phyloP scores from a whole-genome alignment of 30 jellyfish, hydroid and myxozoan species.

The Morbakka virulenta region DNA sequence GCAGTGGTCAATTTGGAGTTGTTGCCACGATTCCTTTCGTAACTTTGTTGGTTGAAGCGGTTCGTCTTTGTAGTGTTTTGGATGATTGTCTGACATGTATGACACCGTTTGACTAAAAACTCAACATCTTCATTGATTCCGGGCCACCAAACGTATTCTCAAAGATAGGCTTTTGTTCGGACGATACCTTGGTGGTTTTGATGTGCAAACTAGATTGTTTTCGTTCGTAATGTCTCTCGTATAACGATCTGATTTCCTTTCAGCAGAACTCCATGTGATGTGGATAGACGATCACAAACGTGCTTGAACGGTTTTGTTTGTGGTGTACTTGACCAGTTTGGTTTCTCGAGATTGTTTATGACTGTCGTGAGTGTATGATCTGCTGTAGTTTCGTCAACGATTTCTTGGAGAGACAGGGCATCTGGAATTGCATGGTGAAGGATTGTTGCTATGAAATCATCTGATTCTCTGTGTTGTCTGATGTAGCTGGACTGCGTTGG shows the following conservation, averaged over 20 bases:
- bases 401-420: slow-evolving; percentile 12
- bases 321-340: slow-evolving; percentile 11
- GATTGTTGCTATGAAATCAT: neutral
- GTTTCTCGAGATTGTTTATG: slow-evolving; percentile 31
- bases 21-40: too few relatives aligned
- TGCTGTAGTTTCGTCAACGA: slow-evolving; percentile 4
- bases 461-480: too few relatives aligned
- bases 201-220: slow-evolving; percentile 25
- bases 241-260: slow-evolving; percentile 33
- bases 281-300: slow-evolving; percentile 8
- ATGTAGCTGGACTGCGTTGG: slow-evolving; percentile 8
- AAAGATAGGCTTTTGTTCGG: slow-evolving; percentile 10
- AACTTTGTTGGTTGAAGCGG: too few relatives aligned
- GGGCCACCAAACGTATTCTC: too few relatives aligned
- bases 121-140: slow-evolving; percentile 38
- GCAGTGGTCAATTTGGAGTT: too few relatives aligned
- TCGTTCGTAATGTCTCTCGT: slow-evolving; percentile 15
- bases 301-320: neutral
- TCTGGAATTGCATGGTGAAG: slow-evolving; percentile 4
- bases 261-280: slow-evolving; percentile 1
- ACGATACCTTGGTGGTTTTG: slow-evolving; percentile 41
- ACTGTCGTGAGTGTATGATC: neutral
- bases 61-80: too few relatives aligned
- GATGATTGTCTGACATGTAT: too few relatives aligned
- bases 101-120: too few relatives aligned